Base-by-base conservation (phyloP, 2,113 vertebrate genomes). In the Oxyruncus cristatus region DNA sequence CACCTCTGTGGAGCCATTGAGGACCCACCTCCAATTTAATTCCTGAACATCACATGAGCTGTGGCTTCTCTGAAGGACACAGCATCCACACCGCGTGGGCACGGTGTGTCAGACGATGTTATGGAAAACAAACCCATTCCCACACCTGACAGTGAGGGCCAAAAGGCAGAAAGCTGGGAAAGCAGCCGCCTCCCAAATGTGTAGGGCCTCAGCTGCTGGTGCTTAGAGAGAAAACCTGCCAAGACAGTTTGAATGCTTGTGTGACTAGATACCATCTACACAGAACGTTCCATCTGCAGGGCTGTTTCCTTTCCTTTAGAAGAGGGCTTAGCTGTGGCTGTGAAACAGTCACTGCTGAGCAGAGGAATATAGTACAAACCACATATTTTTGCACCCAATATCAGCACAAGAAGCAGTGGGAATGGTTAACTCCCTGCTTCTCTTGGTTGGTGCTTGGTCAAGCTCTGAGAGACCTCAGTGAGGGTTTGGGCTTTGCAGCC, bases 21-120 rank as follows among this genome's bases (percentile, higher is more conserved):
- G 44, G 39, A 59, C 26, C 58, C 26, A 35, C n/a, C 58, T 21
- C 17, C 19, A 39, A 5, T 66, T 39, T 80, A 71, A 59, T 33
- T 85, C 35, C 75, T 72, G 52, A 66, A 24, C 8, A 28, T 26
- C 32, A 3, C 12, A 11, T 8, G 63, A 56, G 26, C 75, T 56
- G 32, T 18, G 46, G 22, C 28, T 55, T 19, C 41, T 67, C 52
- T 35, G 68, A 47, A 88, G 33, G 44, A 53, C 30, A 37, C 23
- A 62, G 20, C 39, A 19, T 28, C 61, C 39, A 28, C 28, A 24
- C 24, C 11, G 19, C n/a, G 47, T 50, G 26, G 22, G 30, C 56
- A 35, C 0, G 0, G 16, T 10, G 8, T 35, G 27, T 75, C 13
- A 65, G 37, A 44, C 49, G 19, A n/a, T n/a, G 49, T 27, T 42